Evolutionary conservation across 1,140 invertebrate species (phyloP).

Genomic region (Pararge aegeria): DNA sequence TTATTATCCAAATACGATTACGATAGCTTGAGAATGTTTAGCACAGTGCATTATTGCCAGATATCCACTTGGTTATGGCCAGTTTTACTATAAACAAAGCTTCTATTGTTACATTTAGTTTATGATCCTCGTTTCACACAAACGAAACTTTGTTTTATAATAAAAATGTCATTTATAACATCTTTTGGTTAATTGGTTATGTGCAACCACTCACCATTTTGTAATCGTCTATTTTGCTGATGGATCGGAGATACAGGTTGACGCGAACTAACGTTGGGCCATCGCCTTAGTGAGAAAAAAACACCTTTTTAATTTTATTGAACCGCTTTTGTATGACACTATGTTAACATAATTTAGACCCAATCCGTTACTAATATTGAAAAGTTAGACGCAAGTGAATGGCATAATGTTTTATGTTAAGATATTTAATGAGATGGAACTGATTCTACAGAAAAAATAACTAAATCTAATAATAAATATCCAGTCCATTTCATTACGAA

Average conservation of each 20-base stretch:
- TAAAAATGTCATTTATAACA: slow-evolving; percentile 60
- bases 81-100: slow-evolving; percentile 74
- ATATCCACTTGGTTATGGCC: slow-evolving; percentile 53
- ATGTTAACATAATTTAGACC: slow-evolving; percentile 6
- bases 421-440: slow-evolving; percentile 44
- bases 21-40: slow-evolving; percentile 66
- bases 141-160: slow-evolving; percentile 62
- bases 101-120: slow-evolving; percentile 20
- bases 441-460: not conserved
- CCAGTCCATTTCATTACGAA: slow-evolving; percentile 23
- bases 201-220: slow-evolving; percentile 94
- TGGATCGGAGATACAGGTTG: slow-evolving; percentile 97
- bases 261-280: slow-evolving; percentile 90
- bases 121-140: not conserved
- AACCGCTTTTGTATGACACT: slow-evolving; percentile 31
- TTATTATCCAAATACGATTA: slow-evolving; percentile 55
- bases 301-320: slow-evolving; percentile 45
- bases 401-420: slow-evolving; percentile 54
- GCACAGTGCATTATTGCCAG: slow-evolving; percentile 69
- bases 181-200: slow-evolving; percentile 47
- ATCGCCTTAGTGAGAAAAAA: slow-evolving; percentile 81
- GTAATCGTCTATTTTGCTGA: slow-evolving; percentile 99
- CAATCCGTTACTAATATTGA: slow-evolving; percentile 7
- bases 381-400: slow-evolving; percentile 40
- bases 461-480: not conserved